Conservation (phyloP, 37 sponge, comb jelly and placozoan species). For the Mnemiopsis leidyi region DNA sequence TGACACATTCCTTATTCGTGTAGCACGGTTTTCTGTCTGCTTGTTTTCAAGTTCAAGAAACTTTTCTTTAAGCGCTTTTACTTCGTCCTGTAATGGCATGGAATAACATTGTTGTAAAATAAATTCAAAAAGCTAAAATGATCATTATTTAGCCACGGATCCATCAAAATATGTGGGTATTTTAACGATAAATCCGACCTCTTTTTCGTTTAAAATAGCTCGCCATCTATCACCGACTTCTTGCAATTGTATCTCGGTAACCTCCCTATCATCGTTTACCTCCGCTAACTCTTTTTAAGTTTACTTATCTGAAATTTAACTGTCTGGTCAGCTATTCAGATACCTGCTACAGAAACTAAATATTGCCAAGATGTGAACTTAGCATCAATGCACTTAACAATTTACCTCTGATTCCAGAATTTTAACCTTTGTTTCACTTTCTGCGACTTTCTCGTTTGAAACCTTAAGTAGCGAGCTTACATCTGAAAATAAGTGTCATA, state of each 20-base stretch:
- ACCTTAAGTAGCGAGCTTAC: background rate
- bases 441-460: background rate
- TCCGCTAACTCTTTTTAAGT: conserved; percentile 4
- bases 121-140: too few relatives aligned
- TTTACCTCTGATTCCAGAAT: conserved; percentile 9
- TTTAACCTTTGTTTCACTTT: background rate
- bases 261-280: background rate
- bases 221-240: conserved; percentile 40
- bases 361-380: background rate
- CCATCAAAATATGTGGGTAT: too few relatives aligned
- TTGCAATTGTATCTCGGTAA: conserved; percentile 19
- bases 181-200: background rate
- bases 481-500: conserved; percentile 53
- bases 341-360: background rate
- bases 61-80: background rate
- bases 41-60: background rate
- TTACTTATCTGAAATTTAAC: conserved; percentile 7
- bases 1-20: background rate
- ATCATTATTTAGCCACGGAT: too few relatives aligned
- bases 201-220: conserved; percentile 9
- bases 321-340: background rate
- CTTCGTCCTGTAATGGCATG: conserved; percentile 38
- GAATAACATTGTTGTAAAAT: too few relatives aligned
- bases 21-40: background rate
- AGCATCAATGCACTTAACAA: background rate